Evolutionary conservation across 2,888 invertebrate species (phyloP).

Genomic region (Octodonta nipae): DNA sequence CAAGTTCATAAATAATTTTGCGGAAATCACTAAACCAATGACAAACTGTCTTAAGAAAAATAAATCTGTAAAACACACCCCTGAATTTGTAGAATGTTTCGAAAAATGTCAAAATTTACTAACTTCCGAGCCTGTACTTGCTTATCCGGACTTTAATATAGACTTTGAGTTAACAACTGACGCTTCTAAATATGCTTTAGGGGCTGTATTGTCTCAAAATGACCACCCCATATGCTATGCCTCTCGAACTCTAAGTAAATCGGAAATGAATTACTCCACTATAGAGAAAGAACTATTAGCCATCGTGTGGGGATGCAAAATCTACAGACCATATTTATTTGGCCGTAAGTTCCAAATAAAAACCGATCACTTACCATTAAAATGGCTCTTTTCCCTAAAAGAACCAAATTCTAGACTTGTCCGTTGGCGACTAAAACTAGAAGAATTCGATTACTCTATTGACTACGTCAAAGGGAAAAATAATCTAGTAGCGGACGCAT

Average conservation of each 20-base stretch:
- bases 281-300: slow-evolving; percentile 25
- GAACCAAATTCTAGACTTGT: slow-evolving; percentile 20
- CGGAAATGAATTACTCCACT: slow-evolving; percentile 20
- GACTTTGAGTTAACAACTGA: slow-evolving; percentile 22
- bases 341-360: slow-evolving; percentile 26
- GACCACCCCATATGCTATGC: slow-evolving; percentile 27
- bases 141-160: neutral
- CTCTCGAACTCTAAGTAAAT: slow-evolving; percentile 20
- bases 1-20: slow-evolving; percentile 11
- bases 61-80: slow-evolving; percentile 7
- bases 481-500: slow-evolving; percentile 18
- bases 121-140: neutral
- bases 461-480: slow-evolving; percentile 19
- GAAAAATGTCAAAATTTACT: slow-evolving; percentile 12
- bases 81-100: slow-evolving; percentile 10
- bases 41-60: slow-evolving; percentile 14
- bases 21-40: slow-evolving; percentile 9
- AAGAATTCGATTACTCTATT: slow-evolving; percentile 25
- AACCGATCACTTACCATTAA: slow-evolving; percentile 27
- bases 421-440: slow-evolving; percentile 22
- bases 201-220: slow-evolving; percentile 23
- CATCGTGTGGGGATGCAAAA: slow-evolving; percentile 21
- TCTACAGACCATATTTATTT: slow-evolving; percentile 28
- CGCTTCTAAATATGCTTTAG: slow-evolving; percentile 21
- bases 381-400: slow-evolving; percentile 24